Conservation (phyloP, 2,888 invertebrate species). For the Cheilosia grossa region DNA sequence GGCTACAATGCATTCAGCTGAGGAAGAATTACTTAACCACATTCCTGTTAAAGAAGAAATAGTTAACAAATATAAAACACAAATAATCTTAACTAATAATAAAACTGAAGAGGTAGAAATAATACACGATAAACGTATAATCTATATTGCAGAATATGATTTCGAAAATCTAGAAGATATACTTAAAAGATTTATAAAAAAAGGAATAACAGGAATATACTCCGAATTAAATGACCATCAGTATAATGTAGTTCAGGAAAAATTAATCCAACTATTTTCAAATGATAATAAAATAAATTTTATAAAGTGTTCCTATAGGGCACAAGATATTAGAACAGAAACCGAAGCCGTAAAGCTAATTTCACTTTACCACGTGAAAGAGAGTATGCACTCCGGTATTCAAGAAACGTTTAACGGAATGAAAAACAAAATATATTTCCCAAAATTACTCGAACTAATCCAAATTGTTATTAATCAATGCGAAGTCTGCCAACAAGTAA, state of each 20-base stretch:
- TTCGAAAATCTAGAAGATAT: no score
- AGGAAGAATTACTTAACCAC: neutral
- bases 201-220: slow-evolving; percentile 55
- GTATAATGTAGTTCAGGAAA: slow-evolving; percentile 72
- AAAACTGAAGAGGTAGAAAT: slow-evolving; percentile 45
- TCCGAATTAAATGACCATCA: slow-evolving; percentile 60
- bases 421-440: slow-evolving; percentile 73
- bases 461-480: slow-evolving; percentile 32
- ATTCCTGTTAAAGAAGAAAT: neutral
- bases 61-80: neutral
- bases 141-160: no score
- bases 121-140: slow-evolving; percentile 15
- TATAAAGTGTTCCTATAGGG: slow-evolving; percentile 70
- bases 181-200: no score
- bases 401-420: slow-evolving; percentile 73
- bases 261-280: slow-evolving; percentile 70
- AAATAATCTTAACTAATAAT: slow-evolving; percentile 34
- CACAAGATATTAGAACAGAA: slow-evolving; percentile 71
- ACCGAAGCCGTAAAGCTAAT: slow-evolving; percentile 73
- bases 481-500: slow-evolving; percentile 25
- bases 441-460: slow-evolving; percentile 53
- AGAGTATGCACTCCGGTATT: slow-evolving; percentile 74
- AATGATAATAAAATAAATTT: slow-evolving; percentile 69
- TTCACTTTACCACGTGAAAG: slow-evolving; percentile 58
- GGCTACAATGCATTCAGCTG: no score